phyloP scores from a whole-genome alignment of 1,140 invertebrate genomes.

The Sycophila sp. region DNA sequence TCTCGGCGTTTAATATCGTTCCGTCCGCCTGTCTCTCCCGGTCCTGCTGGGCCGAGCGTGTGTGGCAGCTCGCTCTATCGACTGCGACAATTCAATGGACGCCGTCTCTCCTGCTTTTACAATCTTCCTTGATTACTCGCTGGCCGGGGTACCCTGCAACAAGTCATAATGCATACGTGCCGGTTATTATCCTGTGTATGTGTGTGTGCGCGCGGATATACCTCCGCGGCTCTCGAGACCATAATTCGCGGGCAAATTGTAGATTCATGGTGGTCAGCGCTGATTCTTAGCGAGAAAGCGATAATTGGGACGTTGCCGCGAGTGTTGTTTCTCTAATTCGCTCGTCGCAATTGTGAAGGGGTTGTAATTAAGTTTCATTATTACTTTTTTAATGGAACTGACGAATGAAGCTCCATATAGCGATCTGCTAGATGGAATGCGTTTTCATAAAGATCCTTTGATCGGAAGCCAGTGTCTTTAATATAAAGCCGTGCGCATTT shows the following conservation, averaged over 20 bases:
- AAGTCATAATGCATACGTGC: constrained; percentile 28
- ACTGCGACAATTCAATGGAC: neutral
- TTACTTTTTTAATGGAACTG: too few species aligned
- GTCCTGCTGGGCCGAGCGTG: neutral
- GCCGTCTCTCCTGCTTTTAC: constrained; percentile 5
- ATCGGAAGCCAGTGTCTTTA: too few species aligned
- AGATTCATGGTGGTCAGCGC: neutral
- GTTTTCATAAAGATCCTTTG: too few species aligned
- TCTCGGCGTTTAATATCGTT: constrained; percentile 19
- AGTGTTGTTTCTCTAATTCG: constrained; percentile 29
- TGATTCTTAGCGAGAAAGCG: constrained; percentile 10
- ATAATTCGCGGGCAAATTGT: constrained; percentile 28
- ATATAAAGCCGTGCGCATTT: too few species aligned
- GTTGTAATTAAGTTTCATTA: too few species aligned
- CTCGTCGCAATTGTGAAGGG: too few species aligned
- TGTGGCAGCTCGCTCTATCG: neutral
- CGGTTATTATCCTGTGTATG: constrained; percentile 23
- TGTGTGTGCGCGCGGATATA: too few species aligned
- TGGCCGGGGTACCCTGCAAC: constrained; percentile 16
- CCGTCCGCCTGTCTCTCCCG: neutral
- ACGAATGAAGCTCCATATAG: too few species aligned
- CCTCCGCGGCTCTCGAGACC: neutral
- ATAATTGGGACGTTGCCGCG: constrained; percentile 6
- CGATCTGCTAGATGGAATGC: too few species aligned
- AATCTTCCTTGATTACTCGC: constrained; percentile 32